Base-by-base conservation (phyloP, 2,113 vertebrate species). In the Sphaerodactylus townsendi region DNA sequence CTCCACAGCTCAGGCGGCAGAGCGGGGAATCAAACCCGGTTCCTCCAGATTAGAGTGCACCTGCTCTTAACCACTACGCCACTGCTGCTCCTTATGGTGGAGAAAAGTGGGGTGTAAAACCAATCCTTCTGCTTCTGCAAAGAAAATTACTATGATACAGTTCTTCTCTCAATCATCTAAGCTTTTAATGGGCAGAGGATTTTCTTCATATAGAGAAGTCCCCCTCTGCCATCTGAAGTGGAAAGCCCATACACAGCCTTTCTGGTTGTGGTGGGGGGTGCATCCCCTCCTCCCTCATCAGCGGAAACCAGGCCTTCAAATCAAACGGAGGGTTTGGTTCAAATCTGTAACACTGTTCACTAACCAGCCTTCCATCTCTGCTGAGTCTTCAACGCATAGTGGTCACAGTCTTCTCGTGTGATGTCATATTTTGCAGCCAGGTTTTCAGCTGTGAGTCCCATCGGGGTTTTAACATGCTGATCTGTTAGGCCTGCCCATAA, bases 391-490 rank as follows among this genome's bases (percentile, higher is more conserved):
- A 98, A 64, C 0, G 98, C 97, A 0, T 97, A 98, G 5, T 80
- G 94, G 92, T 99, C 99, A 46, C 98, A 98, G 3, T 98, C 97
- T 88, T 99, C 97, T 56, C 98, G 96, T 30, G 93, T 95, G 89
- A 99, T 97, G 87, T 96, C 92, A 87, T 99, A 95, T 81, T 99
- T 97, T 17, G 89, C 96, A n/a, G 98, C 98, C 86, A 99, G 96
- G 80, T 99, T 99, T 92, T 99, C 99, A 71, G 99, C 99, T 10
- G 99, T 99, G 82, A 99, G 81, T 41, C 94, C 99, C 99, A 99
- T 99, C 0, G 98, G 94, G 8, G 93, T 94, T 90, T 99, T 97
- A 48, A 99, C 69, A 3, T 98, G 96, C 0, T 92, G 90, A 79
- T 99, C 99, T 1, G 97, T 99, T 13, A 99, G 94, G 15, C 94